These are phyloP conservation scores for Xiphophorus hellerii DNA, from an alignment of 2,113 vertebrate species.

Conservation along the genomic window DNA sequence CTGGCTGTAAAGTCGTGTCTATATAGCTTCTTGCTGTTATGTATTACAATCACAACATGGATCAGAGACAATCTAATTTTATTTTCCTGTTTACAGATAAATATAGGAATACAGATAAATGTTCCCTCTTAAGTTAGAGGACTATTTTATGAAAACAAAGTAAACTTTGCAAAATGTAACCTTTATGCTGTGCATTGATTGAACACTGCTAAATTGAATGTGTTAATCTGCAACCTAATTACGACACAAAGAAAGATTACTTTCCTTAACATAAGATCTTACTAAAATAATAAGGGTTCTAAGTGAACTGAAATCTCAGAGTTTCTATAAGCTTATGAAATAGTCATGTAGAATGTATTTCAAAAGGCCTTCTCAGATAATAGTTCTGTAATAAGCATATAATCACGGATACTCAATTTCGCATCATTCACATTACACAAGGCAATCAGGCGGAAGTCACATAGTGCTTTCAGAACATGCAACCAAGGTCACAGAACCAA, in stretches of 20 bases:
- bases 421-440: too few relatives aligned
- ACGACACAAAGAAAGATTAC: background rate
- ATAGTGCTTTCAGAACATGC: background rate
- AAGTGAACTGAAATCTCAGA: background rate
- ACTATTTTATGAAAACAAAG: background rate
- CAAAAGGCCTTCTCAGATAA: too few relatives aligned
- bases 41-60: slow-evolving; percentile 1
- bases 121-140: background rate
- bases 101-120: background rate
- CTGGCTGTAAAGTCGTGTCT: background rate
- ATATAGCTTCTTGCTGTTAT: background rate
- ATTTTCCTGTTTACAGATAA: slow-evolving; percentile 8
- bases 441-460: too few relatives aligned
- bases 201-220: background rate
- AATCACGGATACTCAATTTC: too few relatives aligned
- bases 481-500: background rate
- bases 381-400: too few relatives aligned
- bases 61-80: background rate
- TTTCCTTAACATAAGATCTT: background rate
- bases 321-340: too few relatives aligned
- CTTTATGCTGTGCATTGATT: background rate
- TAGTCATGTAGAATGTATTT: too few relatives aligned
- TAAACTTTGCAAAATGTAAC: background rate
- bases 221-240: background rate
- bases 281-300: background rate